These are phyloP conservation scores for Coilia nasus DNA, from an alignment of 2,797 vertebrate species.

Conservation along the genomic window DNA sequence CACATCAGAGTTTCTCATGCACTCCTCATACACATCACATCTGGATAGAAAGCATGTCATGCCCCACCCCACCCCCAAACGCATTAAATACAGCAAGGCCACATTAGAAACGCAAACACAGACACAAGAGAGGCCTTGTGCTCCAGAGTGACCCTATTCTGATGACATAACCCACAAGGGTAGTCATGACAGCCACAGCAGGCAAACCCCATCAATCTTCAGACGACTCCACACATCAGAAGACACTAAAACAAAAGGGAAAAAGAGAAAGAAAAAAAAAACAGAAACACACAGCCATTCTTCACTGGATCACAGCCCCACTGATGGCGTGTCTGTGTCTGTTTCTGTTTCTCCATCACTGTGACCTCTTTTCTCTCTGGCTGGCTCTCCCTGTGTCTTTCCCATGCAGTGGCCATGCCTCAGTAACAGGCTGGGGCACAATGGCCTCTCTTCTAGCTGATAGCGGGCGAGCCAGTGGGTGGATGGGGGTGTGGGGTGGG, in stretches of 20 bases:
- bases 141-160: neutral
- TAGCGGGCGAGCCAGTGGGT: neutral
- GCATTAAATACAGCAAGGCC: neutral
- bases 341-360: neutral
- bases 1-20: neutral
- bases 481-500: neutral
- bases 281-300: neutral
- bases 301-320: neutral
- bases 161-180: neutral
- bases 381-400: neutral
- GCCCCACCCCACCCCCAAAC: neutral
- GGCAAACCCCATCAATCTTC: neutral
- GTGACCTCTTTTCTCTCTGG: neutral
- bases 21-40: neutral
- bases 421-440: neutral
- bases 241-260: neutral
- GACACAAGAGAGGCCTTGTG: conserved; percentile 3
- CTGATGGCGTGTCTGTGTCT: neutral
- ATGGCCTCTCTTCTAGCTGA: neutral
- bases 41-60: neutral
- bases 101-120: neutral
- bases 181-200: neutral
- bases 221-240: neutral
- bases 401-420: conserved; percentile 5
- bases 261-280: neutral